These are phyloP conservation scores for Eurosta solidaginis DNA, from an alignment of 1,140 invertebrate genomes.

Conservation along the genomic window DNA sequence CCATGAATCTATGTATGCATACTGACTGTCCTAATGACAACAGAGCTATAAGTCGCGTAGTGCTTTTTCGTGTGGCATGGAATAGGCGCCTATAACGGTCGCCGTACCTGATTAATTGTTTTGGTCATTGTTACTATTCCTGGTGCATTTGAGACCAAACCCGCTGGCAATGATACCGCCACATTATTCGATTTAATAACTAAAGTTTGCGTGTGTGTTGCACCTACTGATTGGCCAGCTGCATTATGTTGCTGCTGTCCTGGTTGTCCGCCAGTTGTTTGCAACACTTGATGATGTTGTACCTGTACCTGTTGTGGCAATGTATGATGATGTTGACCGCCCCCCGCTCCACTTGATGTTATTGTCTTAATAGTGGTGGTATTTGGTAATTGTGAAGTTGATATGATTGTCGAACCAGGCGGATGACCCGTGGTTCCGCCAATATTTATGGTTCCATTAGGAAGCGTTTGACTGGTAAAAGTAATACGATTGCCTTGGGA, in stretches of 20 bases:
- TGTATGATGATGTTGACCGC: slow-evolving; percentile 39
- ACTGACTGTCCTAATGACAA: neutral
- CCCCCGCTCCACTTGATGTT: slow-evolving; percentile 44
- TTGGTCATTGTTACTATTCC: slow-evolving; percentile 60
- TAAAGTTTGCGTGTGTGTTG: slow-evolving; percentile 59
- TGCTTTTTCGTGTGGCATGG: neutral
- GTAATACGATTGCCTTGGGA: slow-evolving; percentile 59
- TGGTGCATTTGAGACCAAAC: slow-evolving; percentile 60
- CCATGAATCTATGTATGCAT: no score
- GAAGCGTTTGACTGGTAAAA: slow-evolving; percentile 63
- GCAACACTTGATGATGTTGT: slow-evolving; percentile 38
- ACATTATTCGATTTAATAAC: slow-evolving; percentile 60
- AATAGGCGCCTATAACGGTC: neutral
- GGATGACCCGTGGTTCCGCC: slow-evolving; percentile 43
- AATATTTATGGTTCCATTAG: slow-evolving; percentile 65
- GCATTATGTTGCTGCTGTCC: slow-evolving; percentile 31
- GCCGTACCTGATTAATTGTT: slow-evolving; percentile 57
- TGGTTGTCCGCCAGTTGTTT: slow-evolving; percentile 31
- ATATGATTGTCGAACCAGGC: slow-evolving; percentile 50
- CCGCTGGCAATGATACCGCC: slow-evolving; percentile 59
- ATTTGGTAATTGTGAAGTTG: slow-evolving; percentile 54
- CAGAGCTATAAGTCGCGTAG: neutral
- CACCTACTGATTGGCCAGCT: slow-evolving; percentile 59
- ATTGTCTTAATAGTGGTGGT: slow-evolving; percentile 63
- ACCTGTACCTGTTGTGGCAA: slow-evolving; percentile 43